phyloP scores from a whole-genome alignment of 2,888 invertebrate species.

The Steinernema carpocapsae region DNA sequence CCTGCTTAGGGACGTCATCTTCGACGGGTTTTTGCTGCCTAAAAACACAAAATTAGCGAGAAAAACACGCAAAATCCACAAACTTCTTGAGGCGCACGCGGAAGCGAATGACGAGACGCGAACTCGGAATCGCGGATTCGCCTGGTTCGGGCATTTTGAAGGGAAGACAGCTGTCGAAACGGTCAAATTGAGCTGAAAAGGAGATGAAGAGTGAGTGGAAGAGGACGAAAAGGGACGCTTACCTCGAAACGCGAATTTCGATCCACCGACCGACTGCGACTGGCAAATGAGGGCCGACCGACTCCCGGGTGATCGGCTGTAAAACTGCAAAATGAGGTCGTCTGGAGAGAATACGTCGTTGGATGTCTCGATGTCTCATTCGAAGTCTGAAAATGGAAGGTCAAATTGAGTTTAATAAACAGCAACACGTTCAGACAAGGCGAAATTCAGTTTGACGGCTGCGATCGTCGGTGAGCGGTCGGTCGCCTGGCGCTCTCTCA shows the following conservation, averaged over 20 bases:
- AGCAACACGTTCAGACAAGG: too few relatives aligned
- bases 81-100: slow-evolving; percentile 23
- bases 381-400: too few relatives aligned
- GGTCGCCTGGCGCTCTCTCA: too few relatives aligned
- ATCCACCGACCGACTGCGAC: neutral
- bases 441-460: too few relatives aligned
- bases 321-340: too few relatives aligned
- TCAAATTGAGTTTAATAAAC: too few relatives aligned
- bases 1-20: neutral
- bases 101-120: slow-evolving; percentile 14
- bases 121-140: neutral
- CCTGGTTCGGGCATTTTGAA: neutral
- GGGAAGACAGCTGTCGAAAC: neutral
- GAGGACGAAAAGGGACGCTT: neutral
- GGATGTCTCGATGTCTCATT: too few relatives aligned
- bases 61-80: neutral
- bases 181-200: neutral
- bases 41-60: neutral
- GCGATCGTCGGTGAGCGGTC: too few relatives aligned
- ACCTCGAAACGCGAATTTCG: slow-evolving; percentile 4
- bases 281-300: too few relatives aligned
- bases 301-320: too few relatives aligned
- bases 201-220: neutral
- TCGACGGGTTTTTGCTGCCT: neutral
- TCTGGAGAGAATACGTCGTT: too few relatives aligned